Conservation (phyloP, 2,797 vertebrate genomes). For the Argentina silus region DNA sequence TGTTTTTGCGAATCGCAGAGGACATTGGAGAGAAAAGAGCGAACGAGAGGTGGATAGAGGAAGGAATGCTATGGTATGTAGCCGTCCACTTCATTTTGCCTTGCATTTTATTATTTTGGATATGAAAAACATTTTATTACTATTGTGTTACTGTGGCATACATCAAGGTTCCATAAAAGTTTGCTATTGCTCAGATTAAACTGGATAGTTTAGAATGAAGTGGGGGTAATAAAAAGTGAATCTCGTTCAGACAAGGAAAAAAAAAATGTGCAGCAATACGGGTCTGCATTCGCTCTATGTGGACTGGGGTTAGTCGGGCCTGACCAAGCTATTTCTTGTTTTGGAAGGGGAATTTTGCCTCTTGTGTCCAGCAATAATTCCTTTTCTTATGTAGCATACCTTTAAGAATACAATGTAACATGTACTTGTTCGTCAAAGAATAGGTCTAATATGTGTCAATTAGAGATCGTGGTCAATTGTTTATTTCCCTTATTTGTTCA, state of each 20-base stretch:
- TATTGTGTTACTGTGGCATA: neutral
- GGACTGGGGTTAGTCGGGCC: conserved; percentile 53
- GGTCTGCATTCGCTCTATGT: conserved; percentile 50
- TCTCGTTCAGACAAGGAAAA: conserved; percentile 49
- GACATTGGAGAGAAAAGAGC: conserved; percentile 59
- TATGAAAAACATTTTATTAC: neutral
- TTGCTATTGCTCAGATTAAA: conserved; percentile 24
- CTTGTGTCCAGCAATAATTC: conserved; percentile 8
- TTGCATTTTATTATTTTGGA: neutral
- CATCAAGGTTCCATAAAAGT: neutral
- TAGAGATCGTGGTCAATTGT: neutral
- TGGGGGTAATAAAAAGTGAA: conserved; percentile 45
- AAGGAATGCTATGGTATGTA: conserved; percentile 81
- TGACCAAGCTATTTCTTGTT: conserved; percentile 12
- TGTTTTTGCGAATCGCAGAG: conserved; percentile 51
- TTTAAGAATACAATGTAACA: conserved; percentile 10
- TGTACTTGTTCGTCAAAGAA: neutral
- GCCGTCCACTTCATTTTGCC: conserved; percentile 26
- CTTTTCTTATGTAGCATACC: neutral
- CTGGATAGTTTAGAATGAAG: conserved; percentile 44
- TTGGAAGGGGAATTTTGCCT: conserved; percentile 12
- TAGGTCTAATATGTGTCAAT: neutral
- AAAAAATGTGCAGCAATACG: conserved; percentile 61
- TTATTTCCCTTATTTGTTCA: neutral
- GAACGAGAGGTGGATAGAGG: conserved; percentile 55